Base-by-base conservation (phyloP, 2,888 invertebrate species). In the Drosophila ezoana region DNA sequence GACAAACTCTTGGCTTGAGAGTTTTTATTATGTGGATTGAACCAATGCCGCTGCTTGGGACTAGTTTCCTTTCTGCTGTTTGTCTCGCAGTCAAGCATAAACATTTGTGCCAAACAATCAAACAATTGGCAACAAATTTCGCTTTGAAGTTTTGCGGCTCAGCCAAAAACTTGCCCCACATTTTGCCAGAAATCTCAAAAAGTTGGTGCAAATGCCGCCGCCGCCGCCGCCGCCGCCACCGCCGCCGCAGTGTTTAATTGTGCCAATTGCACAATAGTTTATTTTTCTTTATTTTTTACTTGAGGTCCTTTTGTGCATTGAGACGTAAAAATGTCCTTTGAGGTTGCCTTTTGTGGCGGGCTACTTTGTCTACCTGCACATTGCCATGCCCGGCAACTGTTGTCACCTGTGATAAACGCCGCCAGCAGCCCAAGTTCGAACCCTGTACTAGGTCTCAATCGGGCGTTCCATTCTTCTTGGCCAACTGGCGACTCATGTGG, bases 51-150 rank as follows among this genome's bases (percentile, higher is more conserved):
- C 64, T 58, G 67, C 48, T 59, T 52, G 33, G 14, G 18, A 48
- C 11, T 44, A 58, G 18, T 45, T 14, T 49, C 32, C 37, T 47
- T 41, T 28, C 33, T 47, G 51, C 61, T 73, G 75, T 57, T 71
- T 79, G 69, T 79, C 51, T 87, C 77, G 84, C 87, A 84, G 81
- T 84, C 83, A 81, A 84, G 81, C 83, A 87, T 81, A 83, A 89
- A 89, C 82, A 85, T 89, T 85, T 81, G 81, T 87, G 79, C 51
- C 83, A 89, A 87, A 85, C 85, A 85, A 89, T 89, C 85, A 84
- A 89, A 87, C 89, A 89, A 76, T 81, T 72, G 87, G 72, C 75
- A 78, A 81, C 59, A 72, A 66, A 69, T 63, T 64, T 41, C 28
- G 57, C 81, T 81, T 81, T 81, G 81, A 82, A 59, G 72, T 77